phyloP scores from a whole-genome alignment of 1,140 invertebrate species.

The Carcinoscorpius rotundicauda region DNA sequence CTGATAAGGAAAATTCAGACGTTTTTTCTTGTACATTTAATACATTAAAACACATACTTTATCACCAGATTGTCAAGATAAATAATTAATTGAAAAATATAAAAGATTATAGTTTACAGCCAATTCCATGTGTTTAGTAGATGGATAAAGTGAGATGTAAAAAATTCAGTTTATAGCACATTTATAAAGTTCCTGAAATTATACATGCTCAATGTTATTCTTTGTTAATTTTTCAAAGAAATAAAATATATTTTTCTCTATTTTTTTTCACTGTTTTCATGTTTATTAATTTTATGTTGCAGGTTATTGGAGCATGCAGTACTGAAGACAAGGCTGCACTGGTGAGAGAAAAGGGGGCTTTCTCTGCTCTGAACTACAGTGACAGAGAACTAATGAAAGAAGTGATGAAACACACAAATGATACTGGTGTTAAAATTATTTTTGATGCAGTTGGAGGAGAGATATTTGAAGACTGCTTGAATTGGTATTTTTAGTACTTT shows the following conservation, averaged over 20 bases:
- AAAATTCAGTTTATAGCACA: too few species aligned
- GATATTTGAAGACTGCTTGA: slow-evolving; percentile 40
- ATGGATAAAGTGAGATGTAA: too few species aligned
- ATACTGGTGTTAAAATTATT: slow-evolving; percentile 42
- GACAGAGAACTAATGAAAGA: slow-evolving; percentile 40
- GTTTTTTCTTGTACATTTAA: too few species aligned
- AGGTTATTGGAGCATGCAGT: slow-evolving; percentile 48
- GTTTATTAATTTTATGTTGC: neutral
- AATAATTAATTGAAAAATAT: too few species aligned
- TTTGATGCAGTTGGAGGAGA: slow-evolving; percentile 47
- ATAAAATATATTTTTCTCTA: slow-evolving; percentile 6
- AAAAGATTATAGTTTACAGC: too few species aligned
- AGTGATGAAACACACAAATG: slow-evolving; percentile 41
- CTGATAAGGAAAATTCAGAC: too few species aligned
- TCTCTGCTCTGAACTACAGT: slow-evolving; percentile 42
- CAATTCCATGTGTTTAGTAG: too few species aligned
- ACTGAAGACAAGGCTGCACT: slow-evolving; percentile 41
- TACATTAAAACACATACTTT: too few species aligned
- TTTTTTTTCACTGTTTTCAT: slow-evolving; percentile 11
- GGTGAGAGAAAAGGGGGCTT: slow-evolving; percentile 45
- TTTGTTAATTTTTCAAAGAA: too few species aligned
- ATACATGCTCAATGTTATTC: too few species aligned
- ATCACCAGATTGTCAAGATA: too few species aligned
- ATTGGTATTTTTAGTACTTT: slow-evolving; percentile 32
- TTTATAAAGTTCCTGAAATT: too few species aligned